These are phyloP conservation scores for Nyctibius grandis DNA, from an alignment of 2,797 vertebrate species.

Conservation along the genomic window DNA sequence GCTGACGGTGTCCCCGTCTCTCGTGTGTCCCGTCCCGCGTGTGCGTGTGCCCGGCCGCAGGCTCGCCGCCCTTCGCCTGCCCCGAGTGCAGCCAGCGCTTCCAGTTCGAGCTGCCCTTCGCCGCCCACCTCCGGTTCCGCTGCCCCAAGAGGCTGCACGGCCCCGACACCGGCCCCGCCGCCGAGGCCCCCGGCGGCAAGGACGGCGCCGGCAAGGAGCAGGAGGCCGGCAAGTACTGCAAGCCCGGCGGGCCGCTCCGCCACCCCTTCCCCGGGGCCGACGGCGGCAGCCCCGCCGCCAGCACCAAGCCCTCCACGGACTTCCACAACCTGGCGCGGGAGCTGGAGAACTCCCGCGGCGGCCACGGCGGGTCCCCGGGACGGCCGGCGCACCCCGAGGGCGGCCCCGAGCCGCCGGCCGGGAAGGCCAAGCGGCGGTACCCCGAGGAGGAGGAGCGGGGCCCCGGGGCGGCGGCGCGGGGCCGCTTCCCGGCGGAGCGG, in stretches of 20 bases:
- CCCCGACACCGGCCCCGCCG: slow-evolving; percentile 59
- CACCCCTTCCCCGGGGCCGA: slow-evolving; percentile 22
- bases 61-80: slow-evolving; percentile 83
- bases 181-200: not conserved
- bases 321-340: slow-evolving; percentile 95
- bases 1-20: not conserved
- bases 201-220: slow-evolving; percentile 31
- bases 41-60: slow-evolving; percentile 56
- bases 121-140: slow-evolving; percentile 92
- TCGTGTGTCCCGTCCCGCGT: not conserved
- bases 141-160: slow-evolving; percentile 90
- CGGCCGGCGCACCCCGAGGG: not conserved
- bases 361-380: slow-evolving; percentile 52
- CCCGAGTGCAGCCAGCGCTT: slow-evolving; percentile 93
- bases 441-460: slow-evolving; percentile 69
- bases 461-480: not conserved
- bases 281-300: slow-evolving; percentile 46
- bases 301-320: slow-evolving; percentile 90
- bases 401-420: slow-evolving; percentile 65
- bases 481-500: slow-evolving; percentile 64
- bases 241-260: slow-evolving; percentile 4
- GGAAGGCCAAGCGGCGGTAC: slow-evolving; percentile 85
- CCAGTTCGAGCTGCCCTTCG: slow-evolving; percentile 93
- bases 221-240: slow-evolving; percentile 60
- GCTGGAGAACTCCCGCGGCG: slow-evolving; percentile 83